Conservation (phyloP, 2,113 vertebrate genomes). For the Xenopus laevis region DNA sequence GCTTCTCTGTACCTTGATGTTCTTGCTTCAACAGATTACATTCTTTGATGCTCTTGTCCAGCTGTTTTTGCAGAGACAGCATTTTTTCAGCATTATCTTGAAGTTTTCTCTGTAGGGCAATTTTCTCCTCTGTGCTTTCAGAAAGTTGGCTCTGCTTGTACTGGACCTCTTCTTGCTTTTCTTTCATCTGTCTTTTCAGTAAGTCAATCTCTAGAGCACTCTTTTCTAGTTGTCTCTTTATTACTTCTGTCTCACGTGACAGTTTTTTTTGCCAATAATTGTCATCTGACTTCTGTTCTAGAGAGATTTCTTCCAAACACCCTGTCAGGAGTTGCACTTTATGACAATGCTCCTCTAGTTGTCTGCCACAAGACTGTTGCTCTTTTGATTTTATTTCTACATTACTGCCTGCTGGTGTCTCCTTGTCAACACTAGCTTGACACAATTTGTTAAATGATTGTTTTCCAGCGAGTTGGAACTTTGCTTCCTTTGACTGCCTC, state of each 20-base stretch:
- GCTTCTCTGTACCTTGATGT: not conserved
- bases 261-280: not conserved
- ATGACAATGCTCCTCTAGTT: slow-evolving; percentile 2
- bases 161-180: not conserved
- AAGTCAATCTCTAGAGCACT: not conserved
- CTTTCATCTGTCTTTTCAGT: slow-evolving; percentile 2
- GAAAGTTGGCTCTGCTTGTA: not conserved
- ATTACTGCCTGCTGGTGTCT: not conserved
- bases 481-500: not conserved
- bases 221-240: slow-evolving; percentile 4
- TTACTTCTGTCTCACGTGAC: not conserved
- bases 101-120: not conserved
- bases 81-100: not conserved
- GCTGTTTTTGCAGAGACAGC: not conserved
- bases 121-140: not conserved
- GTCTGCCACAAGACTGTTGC: not conserved
- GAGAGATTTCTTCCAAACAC: not conserved
- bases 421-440: not conserved
- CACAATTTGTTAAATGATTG: too few relatives aligned
- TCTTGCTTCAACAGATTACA: not conserved
- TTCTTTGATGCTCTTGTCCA: not conserved
- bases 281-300: not conserved
- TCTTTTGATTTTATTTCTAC: slow-evolving; percentile 14
- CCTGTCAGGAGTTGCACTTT: slow-evolving; percentile 40
- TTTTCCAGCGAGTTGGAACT: not conserved